Base-by-base conservation (phyloP, 2,113 vertebrate species). In the Ellobius talpinus region DNA sequence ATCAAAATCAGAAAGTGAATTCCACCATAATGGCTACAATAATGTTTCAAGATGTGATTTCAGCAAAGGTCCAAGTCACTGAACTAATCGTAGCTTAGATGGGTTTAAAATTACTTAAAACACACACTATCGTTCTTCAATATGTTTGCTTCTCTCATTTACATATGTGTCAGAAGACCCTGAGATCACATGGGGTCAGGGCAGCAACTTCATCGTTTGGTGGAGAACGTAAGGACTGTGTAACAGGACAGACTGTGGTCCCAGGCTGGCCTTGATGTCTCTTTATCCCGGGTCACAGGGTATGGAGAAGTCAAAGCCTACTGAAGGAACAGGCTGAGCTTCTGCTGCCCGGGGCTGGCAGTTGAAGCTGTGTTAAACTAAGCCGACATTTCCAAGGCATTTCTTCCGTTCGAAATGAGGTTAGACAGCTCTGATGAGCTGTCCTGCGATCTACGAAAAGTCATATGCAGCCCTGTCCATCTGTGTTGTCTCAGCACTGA, bases 1-100 rank as follows among this genome's bases (percentile, higher is more conserved):
- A 94, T 97, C 93, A 97, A 96, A 97, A 97, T 91, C 95, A 95
- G 84, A 96, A 97, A 93, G 78, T 95, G 78, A 97, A 91, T 97
- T 79, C 93, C 79, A 95, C 47, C 92, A 92, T 97, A 97, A 96
- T 98, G 66, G 85, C 86, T 97, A 77, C 33, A 96, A 31, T 23
- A 74, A 93, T 94, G 96, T 93, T 98, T 98, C 93, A 95, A 96
- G 95, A 97, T 97, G 76, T 86, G 94, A 93, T 97, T 97, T 88
- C 6, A 87, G 81, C 61, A 12, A 90, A 91, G 89, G 78, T 96
- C 77, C 90, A 93, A 85, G 55, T 63, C 19, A 89, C 36, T 97
- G 42, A 95, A 89, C 92, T 97, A 76, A 88, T 96, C 91, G 65
- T 3, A 93, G 50, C 92, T 85, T 96, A 39, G 68, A 92, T 87